A percentile compares a stretch with the other conserved stretches of the same genome.
Conservation (phyloP, 2,888 invertebrate species). For the Leptinotarsa juncta region DNA sequence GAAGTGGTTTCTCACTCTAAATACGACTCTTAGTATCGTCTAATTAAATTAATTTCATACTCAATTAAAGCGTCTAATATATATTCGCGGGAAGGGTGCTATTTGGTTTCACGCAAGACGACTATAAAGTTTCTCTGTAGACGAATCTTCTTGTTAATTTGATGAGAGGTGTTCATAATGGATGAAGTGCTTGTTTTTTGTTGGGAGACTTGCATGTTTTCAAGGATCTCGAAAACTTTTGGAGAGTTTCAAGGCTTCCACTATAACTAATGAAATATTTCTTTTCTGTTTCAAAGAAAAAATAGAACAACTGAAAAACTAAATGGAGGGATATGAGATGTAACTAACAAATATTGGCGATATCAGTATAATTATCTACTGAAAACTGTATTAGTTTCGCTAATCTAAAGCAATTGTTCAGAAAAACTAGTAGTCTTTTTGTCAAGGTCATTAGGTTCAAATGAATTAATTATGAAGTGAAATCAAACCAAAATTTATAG, state of each 20-base stretch:
- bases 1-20: constrained; percentile 1
- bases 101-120: constrained; percentile 16
- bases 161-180: neutral
- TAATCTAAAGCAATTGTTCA: too few species aligned
- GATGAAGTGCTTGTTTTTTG: neutral
- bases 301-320: neutral
- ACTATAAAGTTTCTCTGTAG: neutral
- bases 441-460: too few species aligned
- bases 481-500: too few species aligned
- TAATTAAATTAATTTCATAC: constrained; percentile 14
- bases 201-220: neutral
- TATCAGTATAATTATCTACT: too few species aligned
- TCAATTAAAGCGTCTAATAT: constrained; percentile 11
- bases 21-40: neutral
- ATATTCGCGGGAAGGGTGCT: neutral
- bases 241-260: neutral
- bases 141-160: neutral
- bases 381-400: too few species aligned
- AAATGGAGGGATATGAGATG: too few species aligned
- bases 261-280: neutral
- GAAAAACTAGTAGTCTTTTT: too few species aligned
- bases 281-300: neutral
- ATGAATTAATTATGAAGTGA: too few species aligned
- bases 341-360: too few species aligned
- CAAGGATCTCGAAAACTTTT: neutral